These are phyloP conservation scores for Microctonus hyperodae DNA, from an alignment of 2,888 invertebrate species.

Conservation along the genomic window DNA sequence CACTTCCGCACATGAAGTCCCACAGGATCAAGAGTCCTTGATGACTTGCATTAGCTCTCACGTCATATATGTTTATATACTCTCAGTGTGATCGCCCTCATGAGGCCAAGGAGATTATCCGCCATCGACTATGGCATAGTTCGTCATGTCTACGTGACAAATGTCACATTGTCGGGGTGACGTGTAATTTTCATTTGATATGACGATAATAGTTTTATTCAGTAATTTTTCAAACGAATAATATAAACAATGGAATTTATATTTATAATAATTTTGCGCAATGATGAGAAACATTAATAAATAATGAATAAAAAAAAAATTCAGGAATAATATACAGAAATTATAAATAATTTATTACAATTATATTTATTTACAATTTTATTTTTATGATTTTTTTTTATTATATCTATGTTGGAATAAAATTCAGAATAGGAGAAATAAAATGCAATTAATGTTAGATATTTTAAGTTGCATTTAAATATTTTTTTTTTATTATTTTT, in stretches of 20 bases:
- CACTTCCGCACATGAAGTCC: background rate
- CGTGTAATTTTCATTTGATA: background rate
- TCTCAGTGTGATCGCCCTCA: background rate
- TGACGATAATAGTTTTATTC: background rate
- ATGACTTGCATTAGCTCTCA: conserved; percentile 3
- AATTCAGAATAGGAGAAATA: conserved; percentile 1
- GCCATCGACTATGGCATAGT: background rate
- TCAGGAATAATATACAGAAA: too few relatives aligned
- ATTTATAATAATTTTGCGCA: too few relatives aligned
- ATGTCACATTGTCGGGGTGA: background rate
- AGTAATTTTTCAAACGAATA: background rate
- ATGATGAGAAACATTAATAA: too few relatives aligned
- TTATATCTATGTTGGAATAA: too few relatives aligned
- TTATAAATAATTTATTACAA: too few relatives aligned
- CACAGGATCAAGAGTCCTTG: conserved; percentile 2
- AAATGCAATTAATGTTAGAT: too few relatives aligned
- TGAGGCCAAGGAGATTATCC: conserved; percentile 1
- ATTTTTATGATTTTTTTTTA: too few relatives aligned
- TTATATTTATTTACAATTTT: too few relatives aligned
- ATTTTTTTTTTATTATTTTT: background rate
- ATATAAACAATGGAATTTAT: background rate
- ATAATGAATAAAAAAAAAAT: too few relatives aligned
- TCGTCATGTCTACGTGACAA: background rate
- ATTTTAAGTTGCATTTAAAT: too few relatives aligned
- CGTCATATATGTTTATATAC: background rate